Evolutionary conservation across 2,797 vertebrate species (phyloP), one percentile per base, ranked within the genome.

Genomic region (Garrulus glandarius): DNA sequence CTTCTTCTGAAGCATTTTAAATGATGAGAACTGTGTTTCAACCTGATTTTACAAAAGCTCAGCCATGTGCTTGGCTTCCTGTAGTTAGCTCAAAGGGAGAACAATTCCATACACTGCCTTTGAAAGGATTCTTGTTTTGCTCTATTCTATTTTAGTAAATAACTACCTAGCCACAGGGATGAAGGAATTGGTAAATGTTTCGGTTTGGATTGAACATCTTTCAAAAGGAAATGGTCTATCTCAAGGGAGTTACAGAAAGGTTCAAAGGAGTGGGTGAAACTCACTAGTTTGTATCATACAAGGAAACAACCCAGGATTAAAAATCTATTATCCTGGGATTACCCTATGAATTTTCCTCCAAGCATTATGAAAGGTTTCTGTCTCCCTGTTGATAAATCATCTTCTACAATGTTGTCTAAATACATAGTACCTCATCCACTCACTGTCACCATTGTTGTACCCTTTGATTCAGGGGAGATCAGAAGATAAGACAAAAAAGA

Each of bases 271-370:
- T 60, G 59, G 50, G 43, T 57, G 56, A 60, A 37, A 46, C 47
- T 59, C 23, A 37, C 29, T n/a, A 81, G 36, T 22, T 84, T 77
- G 37, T 91, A 64, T 89, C 84, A 87, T 61, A 94, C 49, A 77
- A 92, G 91, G 95, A 95, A 96, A 93, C 70, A 63, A 75, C 15
- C 43, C 75, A 59, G 72, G 89, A 90, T 94, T 95, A 91, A 93
- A 89, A 94, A 76, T 76, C 80, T 79, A 63, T 94, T 92, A 84
- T 96, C 84, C 47, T 86, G 34, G 52, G 47, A 77, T 96, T 95
- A 91, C 37, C 39, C 43, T 30, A 32, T 19, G 76, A 74, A 69
- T 93, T 94, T 86, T 92, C 61, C 44, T 89, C 55, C 65, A 71
- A 78, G 69, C 16, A 18, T 87, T 93, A 52, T 60, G 80, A 93